Evolutionary conservation across 2,888 invertebrate species (phyloP).

Genomic region (Amphipyra berbera): DNA sequence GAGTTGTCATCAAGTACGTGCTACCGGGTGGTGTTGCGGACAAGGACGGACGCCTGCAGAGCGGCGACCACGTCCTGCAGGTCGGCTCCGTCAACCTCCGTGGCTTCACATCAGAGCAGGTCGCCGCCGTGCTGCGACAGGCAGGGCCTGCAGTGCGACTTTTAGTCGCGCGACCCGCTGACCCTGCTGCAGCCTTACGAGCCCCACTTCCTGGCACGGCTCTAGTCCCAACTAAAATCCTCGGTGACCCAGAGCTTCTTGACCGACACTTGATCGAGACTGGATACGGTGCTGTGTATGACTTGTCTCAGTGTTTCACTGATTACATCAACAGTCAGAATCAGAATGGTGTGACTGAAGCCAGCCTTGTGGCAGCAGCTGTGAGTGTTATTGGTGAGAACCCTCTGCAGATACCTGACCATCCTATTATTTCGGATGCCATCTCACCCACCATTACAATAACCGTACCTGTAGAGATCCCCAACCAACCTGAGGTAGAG

Average conservation of each 20-base stretch:
- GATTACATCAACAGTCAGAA: conserved; percentile 82
- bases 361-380: conserved; percentile 79
- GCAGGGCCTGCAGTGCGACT: conserved; percentile 95
- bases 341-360: conserved; percentile 74
- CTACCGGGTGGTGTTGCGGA: conserved; percentile 99
- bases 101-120: conserved; percentile 99
- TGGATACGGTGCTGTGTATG: conserved; percentile 91
- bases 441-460: conserved; percentile 86
- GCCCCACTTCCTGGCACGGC: conserved; percentile 95
- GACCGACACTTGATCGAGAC: conserved; percentile 95
- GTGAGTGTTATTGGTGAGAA: conserved; percentile 86
- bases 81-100: conserved; percentile 98
- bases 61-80: conserved; percentile 99
- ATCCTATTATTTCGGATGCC: conserved; percentile 76
- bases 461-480: conserved; percentile 87
- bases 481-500: conserved; percentile 96
- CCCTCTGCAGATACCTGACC: conserved; percentile 81
- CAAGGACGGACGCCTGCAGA: conserved; percentile 97
- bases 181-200: conserved; percentile 95
- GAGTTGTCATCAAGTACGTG: conserved; percentile 99
- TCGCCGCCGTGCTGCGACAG: conserved; percentile 92
- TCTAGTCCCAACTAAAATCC: conserved; percentile 97
- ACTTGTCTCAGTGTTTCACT: conserved; percentile 81
- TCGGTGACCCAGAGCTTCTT: conserved; percentile 97
- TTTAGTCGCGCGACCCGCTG: conserved; percentile 97